Evolutionary conservation across 1,140 invertebrate genomes (phyloP), one percentile per base, ranked within the genome.

Genomic region (Pectinophora gossypiella): DNA sequence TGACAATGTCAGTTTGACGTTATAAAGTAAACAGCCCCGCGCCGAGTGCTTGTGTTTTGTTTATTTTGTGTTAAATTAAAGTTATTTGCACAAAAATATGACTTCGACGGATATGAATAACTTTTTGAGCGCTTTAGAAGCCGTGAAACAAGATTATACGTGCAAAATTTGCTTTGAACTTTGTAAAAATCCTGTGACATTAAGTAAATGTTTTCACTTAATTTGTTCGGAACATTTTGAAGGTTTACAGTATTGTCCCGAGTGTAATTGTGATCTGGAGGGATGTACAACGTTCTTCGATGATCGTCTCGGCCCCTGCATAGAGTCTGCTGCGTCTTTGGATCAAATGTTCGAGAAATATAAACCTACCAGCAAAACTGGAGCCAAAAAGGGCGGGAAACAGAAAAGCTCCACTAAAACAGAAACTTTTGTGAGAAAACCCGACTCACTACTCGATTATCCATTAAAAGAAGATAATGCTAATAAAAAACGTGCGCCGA

Each of bases 181-280:
- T 1, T 82, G 72, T 36, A 66, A 68, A 51, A 61, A 85, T 46
- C 78, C 83, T 3, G 69, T 81, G 4, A 76, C 68, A 10, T 61
- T 88, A 15, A 79, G 76, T 35, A 64, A 74, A 49, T 88, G 85
- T 65, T 84, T 79, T 46, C 83, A 88, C 49, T 23, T 83, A 0
- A 76, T 86, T 49, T 88, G 85, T 48, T 51, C 68, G 0, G 65
- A 70, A 46, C 85, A 88, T 65, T 77, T 76, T 21, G 36, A 56
- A 12, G 55, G 15, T 13, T 61, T 86, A 44, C 68, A 60, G 12
- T 46, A 56, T 1, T 88, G 85, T 51, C 79, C 79, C 0, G 69
- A 53, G 3, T 88, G 85, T 52, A 64, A 74, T 43, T 61, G 59
- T 20, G 51, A 68, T 4, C 46, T 85, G 2, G 51, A 63, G n/a